Evolutionary conservation across 2,797 vertebrate genomes (phyloP).

Genomic region (Darevskia nairensis): DNA sequence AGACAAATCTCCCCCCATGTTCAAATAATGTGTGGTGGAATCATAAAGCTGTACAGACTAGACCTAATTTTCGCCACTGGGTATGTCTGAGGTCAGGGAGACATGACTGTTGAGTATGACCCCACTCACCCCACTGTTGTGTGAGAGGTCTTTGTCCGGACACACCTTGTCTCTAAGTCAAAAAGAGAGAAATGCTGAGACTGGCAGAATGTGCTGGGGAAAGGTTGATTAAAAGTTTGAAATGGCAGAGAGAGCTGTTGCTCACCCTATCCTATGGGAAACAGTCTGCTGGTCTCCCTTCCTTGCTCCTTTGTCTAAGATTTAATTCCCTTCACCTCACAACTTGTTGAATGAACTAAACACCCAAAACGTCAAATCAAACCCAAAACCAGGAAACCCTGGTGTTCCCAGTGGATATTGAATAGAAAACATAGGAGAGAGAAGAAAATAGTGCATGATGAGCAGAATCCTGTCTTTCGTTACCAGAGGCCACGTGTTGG

Average conservation of each 20-base stretch:
- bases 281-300: background rate
- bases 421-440: background rate
- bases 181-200: background rate
- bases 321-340: background rate
- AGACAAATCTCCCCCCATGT: background rate
- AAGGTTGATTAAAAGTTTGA: background rate
- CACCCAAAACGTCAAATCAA: background rate
- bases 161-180: background rate
- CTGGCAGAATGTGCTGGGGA: background rate
- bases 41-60: too few species aligned
- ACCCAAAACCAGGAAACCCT: background rate
- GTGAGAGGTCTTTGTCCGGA: background rate
- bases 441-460: background rate
- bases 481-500: background rate
- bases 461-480: background rate
- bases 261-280: background rate
- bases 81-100: background rate
- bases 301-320: background rate
- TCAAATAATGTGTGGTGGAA: background rate
- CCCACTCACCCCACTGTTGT: background rate
- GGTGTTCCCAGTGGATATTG: background rate
- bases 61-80: too few species aligned
- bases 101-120: background rate
- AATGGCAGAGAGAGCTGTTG: background rate
- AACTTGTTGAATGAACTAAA: background rate